phyloP scores from a whole-genome alignment of 2,113 vertebrate genomes.

The Typhlomys cinereus region DNA sequence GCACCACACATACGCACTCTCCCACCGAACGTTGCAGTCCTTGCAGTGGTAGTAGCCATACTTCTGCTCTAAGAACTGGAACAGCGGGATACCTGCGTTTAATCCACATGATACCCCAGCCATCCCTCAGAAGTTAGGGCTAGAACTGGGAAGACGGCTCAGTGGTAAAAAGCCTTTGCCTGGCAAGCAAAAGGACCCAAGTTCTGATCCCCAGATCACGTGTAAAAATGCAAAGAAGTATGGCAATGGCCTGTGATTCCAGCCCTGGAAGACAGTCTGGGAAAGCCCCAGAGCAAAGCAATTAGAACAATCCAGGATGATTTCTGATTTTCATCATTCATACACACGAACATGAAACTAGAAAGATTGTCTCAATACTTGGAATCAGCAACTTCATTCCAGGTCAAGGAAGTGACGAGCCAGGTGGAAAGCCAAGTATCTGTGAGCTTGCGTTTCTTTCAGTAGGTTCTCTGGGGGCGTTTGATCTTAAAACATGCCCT shows the following conservation, averaged over 20 bases:
- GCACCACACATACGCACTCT: constrained; percentile 98
- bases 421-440: background rate
- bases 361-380: background rate
- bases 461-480: background rate
- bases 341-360: too few relatives aligned
- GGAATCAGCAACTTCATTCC: background rate
- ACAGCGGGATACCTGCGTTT: background rate
- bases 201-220: too few relatives aligned
- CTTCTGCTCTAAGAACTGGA: constrained; percentile 97
- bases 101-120: background rate
- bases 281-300: too few relatives aligned
- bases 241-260: too few relatives aligned
- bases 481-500: background rate
- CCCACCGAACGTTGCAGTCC: constrained; percentile 96
- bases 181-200: too few relatives aligned
- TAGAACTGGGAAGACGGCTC: too few relatives aligned
- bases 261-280: too few relatives aligned
- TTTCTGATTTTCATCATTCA: background rate
- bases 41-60: constrained; percentile 98
- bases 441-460: background rate
- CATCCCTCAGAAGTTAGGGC: too few relatives aligned
- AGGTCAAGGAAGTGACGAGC: background rate
- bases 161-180: too few relatives aligned
- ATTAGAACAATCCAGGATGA: too few relatives aligned
- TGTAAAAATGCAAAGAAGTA: too few relatives aligned